A percentile compares a stretch with the other conserved stretches of the same genome.
Evolutionary conservation across 2,797 vertebrate genomes (phyloP).

Genomic region (Corythornis leucogaster): DNA sequence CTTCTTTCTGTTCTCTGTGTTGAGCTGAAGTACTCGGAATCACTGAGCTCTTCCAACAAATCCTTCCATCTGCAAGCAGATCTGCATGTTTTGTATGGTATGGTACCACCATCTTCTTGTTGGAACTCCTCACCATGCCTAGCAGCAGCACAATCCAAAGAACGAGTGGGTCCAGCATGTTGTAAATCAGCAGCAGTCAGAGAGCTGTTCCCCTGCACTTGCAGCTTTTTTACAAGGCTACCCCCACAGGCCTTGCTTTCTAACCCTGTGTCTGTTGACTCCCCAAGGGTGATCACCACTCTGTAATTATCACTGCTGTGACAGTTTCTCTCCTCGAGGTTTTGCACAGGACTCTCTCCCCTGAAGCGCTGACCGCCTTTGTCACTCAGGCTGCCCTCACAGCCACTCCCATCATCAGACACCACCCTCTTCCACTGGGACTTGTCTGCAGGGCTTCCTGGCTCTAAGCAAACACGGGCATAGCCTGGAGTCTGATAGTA

Average conservation of each 20-base stretch:
- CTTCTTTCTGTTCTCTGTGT: constrained; percentile 52
- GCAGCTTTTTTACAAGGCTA: not conserved
- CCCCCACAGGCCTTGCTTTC: not conserved
- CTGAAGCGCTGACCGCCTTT: not conserved
- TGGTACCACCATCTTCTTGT: not conserved
- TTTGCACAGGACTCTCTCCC: constrained; percentile 25
- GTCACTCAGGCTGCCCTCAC: constrained; percentile 64
- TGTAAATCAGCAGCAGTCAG: not conserved
- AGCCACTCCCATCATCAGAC: constrained; percentile 20
- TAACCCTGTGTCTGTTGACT: not conserved
- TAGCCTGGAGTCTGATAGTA: constrained; percentile 78
- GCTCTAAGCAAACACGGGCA: constrained; percentile 68
- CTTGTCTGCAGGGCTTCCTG: not conserved
- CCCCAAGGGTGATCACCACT: not conserved
- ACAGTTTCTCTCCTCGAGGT: constrained; percentile 1
- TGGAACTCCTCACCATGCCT: not conserved
- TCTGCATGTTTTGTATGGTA: not conserved
- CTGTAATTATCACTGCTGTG: not conserved
- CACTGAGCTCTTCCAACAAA: constrained; percentile 77
- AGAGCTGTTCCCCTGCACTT: not conserved
- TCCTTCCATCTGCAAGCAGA: constrained; percentile 64
- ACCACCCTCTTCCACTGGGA: constrained; percentile 76
- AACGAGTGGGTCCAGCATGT: not conserved
- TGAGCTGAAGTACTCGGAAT: constrained; percentile 66
- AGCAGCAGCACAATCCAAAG: constrained; percentile 19